phyloP scores from a whole-genome alignment of 2,113 vertebrate species.

The Tenrec ecaudatus region DNA sequence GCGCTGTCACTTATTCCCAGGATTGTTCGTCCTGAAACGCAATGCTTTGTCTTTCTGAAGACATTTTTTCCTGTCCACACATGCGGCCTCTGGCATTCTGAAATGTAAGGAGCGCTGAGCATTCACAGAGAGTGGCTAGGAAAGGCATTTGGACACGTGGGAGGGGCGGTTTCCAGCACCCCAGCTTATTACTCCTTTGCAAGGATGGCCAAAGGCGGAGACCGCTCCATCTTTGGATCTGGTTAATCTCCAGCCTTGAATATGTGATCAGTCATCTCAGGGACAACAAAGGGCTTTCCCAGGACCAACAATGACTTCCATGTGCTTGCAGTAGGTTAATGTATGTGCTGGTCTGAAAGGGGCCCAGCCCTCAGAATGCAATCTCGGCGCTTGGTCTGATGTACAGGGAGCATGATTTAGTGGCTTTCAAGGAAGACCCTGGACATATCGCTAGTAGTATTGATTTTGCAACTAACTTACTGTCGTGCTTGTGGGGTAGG shows the following conservation, averaged over 20 bases:
- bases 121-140: not conserved
- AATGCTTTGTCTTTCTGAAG: slow-evolving; percentile 1
- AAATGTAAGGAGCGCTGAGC: slow-evolving; percentile 37
- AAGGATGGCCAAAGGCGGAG: slow-evolving; percentile 52
- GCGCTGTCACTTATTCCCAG: not conserved
- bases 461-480: not conserved
- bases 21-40: slow-evolving; percentile 14
- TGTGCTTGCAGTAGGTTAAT: slow-evolving; percentile 39
- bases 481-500: too few relatives aligned
- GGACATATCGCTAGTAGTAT: rapidly evolving
- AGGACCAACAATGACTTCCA: slow-evolving; percentile 64
- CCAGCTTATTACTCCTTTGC: slow-evolving; percentile 15
- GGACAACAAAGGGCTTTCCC: slow-evolving; percentile 54
- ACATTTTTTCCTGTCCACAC: slow-evolving; percentile 48
- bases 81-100: slow-evolving; percentile 65
- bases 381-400: not conserved
- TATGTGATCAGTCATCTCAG: slow-evolving; percentile 59
- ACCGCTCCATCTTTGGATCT: slow-evolving; percentile 46
- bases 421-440: not conserved
- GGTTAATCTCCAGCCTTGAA: slow-evolving; percentile 66
- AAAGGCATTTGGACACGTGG: slow-evolving; percentile 28
- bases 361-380: rapidly evolving
- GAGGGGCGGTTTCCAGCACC: not conserved
- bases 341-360: slow-evolving; percentile 44
- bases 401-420: not conserved